Base-by-base conservation (phyloP, 1,140 invertebrate species). In the Cotesia glomerata region DNA sequence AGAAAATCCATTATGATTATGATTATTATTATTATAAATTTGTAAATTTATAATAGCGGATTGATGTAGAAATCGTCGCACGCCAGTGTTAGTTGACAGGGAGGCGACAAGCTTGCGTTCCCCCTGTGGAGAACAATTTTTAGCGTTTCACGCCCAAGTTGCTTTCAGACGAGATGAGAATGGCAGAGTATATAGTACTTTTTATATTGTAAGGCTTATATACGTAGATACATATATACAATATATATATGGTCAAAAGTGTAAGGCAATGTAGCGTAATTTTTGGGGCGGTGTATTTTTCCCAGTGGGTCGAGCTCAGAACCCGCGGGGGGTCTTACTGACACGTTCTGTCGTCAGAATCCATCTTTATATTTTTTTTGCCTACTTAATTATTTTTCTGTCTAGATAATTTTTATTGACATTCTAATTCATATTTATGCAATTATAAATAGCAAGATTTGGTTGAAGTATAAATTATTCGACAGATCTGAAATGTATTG, bases 201-300 rank as follows among this genome's bases (percentile, higher is more conserved):
- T 18, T n/a, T 65, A 14, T 39, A 65, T 13, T 65, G 35, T 65
- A 39, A 16, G 5, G 7, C 11, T 45, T 45, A 45, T 45, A 45
- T 45, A 9, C 39, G 1, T 26, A 26, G 26, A 26, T 39, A 39
- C 9, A 39, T 39, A 39, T 39, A 39, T 39, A 8, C 36, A 9
- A 45, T 45, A 45, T 39, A 5, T 45, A 11, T 45, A 45, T 45
- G 39, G 39, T 45, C 5, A 11, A 45, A 45, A 45, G 7, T 45
- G 39, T 45, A 45, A 45, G 63, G 63, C 63, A 65, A 65, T 65
- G 63, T 65, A 36, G 63, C 45, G 36, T 65, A 65, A 65, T 65
- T 65, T 65, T 65, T 18, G 63, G 63, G 63, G 63, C 63, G 63
- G 63, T 65, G 36, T 65, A 65, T 65, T 65, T 65, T 65, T 62